Conservation (phyloP, 2,888 invertebrate species). For the Plutella xylostella region DNA sequence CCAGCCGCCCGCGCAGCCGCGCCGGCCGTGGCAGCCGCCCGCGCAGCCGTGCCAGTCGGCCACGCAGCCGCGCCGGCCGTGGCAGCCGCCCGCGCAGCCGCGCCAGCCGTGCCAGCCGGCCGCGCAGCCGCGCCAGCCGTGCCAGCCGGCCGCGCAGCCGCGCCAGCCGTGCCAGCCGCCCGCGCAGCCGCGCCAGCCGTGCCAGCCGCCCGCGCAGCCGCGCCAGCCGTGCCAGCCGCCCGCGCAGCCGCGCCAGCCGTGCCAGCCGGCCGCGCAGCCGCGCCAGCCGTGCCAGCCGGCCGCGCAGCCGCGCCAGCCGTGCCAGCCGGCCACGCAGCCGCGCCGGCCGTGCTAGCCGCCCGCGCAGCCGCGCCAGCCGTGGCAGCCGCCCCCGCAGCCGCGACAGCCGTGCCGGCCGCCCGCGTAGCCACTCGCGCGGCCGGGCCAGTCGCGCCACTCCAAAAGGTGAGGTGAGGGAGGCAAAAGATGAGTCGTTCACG, state of each 20-base stretch:
- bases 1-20: neutral
- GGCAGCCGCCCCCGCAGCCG: neutral
- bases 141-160: neutral
- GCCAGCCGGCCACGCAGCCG: neutral
- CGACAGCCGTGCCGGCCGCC: neutral
- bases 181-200: neutral
- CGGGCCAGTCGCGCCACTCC: neutral
- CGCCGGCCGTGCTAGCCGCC: neutral
- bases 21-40: neutral
- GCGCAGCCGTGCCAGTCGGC: neutral
- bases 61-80: neutral
- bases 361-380: neutral
- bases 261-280: neutral
- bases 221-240: neutral
- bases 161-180: neutral
- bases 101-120: neutral
- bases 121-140: neutral
- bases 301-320: too few species aligned
- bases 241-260: neutral
- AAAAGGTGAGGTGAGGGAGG: too few species aligned
- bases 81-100: neutral
- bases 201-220: neutral
- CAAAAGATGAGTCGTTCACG: neutral
- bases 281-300: neutral
- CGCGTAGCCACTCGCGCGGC: neutral